Evolutionary conservation across 1,140 invertebrate species (phyloP), one percentile per base, ranked within the genome.

Genomic region (Paraescarpia echinospica): DNA sequence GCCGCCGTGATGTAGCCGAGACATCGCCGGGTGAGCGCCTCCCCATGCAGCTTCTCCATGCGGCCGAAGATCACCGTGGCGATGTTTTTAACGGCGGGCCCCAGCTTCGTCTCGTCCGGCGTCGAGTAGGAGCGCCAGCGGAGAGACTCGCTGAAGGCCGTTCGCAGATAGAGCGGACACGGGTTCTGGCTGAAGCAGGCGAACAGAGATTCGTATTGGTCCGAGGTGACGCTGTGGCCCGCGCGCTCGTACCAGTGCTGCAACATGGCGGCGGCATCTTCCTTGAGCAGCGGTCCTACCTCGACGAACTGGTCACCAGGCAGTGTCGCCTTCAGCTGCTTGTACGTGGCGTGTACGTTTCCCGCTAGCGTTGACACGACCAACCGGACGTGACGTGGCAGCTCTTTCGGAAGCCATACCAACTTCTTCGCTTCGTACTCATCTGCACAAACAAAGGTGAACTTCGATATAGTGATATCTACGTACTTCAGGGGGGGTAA

Each of bases 1-100:
- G 97, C 96, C 9, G 97, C 97, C 1, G 97, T 97, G 33, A 98
- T 96, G 77, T 98, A 96, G 0, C 97, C 97, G n/a, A 98, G 95
- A 22, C 96, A 97, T 95, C 96, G 96, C 95, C 94, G 92, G 8
- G 95, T 95, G 1, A 96, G 94, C 89, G 97, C 96, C 92, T 96
- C 97, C 0, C 97, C 97, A 89, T 98, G 96, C 33, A 97, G 97
- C 22, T 96, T 96, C 95, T 98, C 97, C 77, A 97, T 95, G 92
- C 97, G 97, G 12, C 97, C 96, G 92, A 98, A 9, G 51, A 92
- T 35, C 31, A 92, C 92, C n/a, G 92, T 92, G 14, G 59, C 77
- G n/a, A 92, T 34, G 88, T 92, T 92, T 33, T 89, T 92, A 8
- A 92, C 92, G 1, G 92, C 51, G 33, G 33, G 27, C 18, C 22